Percentiles rank a stretch among this genome's conserved stretches.
phyloP scores from a whole-genome alignment of 1,140 invertebrate species.

The Brachionus koreanus region DNA sequence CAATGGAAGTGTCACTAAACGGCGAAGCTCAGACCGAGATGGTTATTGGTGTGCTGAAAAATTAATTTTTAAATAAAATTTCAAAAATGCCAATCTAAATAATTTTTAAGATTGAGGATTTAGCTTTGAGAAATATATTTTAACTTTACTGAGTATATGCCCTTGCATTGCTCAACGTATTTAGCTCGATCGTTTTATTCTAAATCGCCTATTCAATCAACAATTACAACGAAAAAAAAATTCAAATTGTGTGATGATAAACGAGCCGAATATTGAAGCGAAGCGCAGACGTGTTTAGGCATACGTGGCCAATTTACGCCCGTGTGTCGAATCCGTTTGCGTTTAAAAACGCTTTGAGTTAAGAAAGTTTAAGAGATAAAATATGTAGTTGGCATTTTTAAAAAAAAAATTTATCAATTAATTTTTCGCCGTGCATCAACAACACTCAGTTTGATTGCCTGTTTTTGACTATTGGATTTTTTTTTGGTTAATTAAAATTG shows the following conservation, averaged over 20 bases:
- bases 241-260: neutral
- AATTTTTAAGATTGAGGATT: neutral
- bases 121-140: neutral
- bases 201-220: neutral
- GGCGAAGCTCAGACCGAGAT: neutral
- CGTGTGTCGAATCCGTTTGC: neutral
- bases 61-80: neutral
- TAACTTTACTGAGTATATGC: slow-evolving; percentile 33
- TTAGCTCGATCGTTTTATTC: slow-evolving; percentile 15
- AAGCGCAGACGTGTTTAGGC: neutral
- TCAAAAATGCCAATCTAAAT: slow-evolving; percentile 26
- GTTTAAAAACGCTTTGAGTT: neutral
- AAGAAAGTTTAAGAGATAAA: neutral
- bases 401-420: neutral
- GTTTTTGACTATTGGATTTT: neutral
- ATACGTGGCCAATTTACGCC: neutral
- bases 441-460: neutral
- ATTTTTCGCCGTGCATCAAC: neutral
- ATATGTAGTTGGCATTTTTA: neutral
- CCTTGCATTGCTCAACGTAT: slow-evolving; percentile 30
- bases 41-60: neutral
- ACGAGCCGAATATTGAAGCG: neutral
- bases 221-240: neutral
- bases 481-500: neutral
- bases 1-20: neutral